Evolutionary conservation across 2,888 invertebrate genomes (phyloP).

Genomic region (Calameuta pallipes): DNA sequence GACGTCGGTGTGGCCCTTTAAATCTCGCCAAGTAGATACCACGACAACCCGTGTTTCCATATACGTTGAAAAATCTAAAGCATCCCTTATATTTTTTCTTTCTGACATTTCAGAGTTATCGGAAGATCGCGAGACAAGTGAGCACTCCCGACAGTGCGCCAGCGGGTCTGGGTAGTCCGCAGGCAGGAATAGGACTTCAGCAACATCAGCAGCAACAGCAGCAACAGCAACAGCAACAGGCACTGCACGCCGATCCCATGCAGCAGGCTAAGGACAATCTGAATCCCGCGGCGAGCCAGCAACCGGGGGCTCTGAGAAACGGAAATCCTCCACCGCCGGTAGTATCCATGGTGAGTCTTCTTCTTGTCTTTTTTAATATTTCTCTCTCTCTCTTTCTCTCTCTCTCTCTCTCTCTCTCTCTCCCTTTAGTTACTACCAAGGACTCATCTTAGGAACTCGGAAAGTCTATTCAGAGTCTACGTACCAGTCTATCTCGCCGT

Average conservation of each 20-base stretch:
- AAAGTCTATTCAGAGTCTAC: neutral
- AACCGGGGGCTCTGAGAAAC: slow-evolving; percentile 60
- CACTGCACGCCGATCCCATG: slow-evolving; percentile 61
- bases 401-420: neutral
- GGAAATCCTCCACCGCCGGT: slow-evolving; percentile 63
- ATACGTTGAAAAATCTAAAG: neutral
- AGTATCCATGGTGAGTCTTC: slow-evolving; percentile 60
- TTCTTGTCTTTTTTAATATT: neutral
- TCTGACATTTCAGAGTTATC: slow-evolving; percentile 55
- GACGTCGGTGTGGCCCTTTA: neutral
- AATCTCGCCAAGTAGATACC: neutral
- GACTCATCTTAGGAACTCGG: neutral
- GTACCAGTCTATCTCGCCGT: neutral
- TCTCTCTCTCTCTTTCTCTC: too few relatives aligned
- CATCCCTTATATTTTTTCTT: neutral
- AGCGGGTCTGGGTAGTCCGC: slow-evolving; percentile 63
- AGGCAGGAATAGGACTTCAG: slow-evolving; percentile 59
- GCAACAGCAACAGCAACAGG: slow-evolving; percentile 51
- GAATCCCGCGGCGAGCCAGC: slow-evolving; percentile 60
- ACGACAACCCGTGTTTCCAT: neutral
- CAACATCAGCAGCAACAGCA: slow-evolving; percentile 50
- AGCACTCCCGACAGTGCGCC: slow-evolving; percentile 63
- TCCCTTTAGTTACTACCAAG: neutral
- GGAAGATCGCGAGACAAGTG: slow-evolving; percentile 63
- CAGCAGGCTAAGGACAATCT: slow-evolving; percentile 64